phyloP scores from a whole-genome alignment of 2,113 vertebrate species.

The Dendrocopos noguchii region DNA sequence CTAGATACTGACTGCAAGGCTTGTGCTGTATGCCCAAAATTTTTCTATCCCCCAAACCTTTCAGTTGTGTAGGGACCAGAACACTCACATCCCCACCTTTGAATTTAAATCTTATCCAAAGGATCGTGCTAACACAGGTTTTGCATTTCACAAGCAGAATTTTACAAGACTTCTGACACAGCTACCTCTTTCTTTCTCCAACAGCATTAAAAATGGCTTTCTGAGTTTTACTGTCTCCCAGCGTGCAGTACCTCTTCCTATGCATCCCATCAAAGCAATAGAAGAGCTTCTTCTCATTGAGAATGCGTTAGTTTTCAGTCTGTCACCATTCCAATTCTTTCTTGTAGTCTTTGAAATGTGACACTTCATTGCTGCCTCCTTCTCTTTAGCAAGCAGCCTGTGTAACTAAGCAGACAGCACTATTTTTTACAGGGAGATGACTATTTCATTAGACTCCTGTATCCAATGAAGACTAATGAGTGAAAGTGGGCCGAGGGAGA shows the following conservation, averaged over 20 bases:
- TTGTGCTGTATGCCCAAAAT: background rate
- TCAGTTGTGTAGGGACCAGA: background rate
- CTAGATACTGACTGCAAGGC: background rate
- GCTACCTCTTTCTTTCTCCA: background rate
- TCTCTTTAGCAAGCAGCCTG: background rate
- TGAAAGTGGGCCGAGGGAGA: background rate
- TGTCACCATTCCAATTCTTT: background rate
- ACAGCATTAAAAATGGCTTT: background rate
- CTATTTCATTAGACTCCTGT: background rate
- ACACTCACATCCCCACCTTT: background rate
- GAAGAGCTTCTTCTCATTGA: slow-evolving; percentile 6
- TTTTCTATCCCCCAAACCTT: background rate
- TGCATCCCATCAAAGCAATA: background rate
- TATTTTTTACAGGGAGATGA: background rate
- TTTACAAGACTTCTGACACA: background rate
- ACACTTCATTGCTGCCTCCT: background rate
- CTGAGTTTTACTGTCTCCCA: background rate
- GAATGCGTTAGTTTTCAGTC: background rate
- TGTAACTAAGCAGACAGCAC: background rate
- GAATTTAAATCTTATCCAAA: background rate
- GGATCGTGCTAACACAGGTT: background rate
- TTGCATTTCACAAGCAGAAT: background rate
- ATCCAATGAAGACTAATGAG: background rate
- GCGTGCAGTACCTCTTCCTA: background rate
- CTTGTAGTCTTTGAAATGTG: background rate